Base-by-base conservation (phyloP, 2,797 vertebrate species). In the Melanotaenia pygmaea region DNA sequence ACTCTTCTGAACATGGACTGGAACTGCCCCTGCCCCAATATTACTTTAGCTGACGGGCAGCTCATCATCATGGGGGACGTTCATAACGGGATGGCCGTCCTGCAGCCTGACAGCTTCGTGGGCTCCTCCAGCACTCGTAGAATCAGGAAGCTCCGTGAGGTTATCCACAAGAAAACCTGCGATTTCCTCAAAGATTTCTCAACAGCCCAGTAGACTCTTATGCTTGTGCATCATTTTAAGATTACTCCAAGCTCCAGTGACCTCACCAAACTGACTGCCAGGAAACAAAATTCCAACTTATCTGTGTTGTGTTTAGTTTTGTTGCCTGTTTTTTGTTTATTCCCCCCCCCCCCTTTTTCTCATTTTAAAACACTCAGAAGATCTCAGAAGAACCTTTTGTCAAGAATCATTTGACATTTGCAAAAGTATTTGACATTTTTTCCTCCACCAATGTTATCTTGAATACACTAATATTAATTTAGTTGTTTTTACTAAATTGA, bases 31-130 rank as follows among this genome's bases (percentile, higher is more conserved):
- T 99, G 98, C 77, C 97, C 97, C 79, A 99, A 99, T 3, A 93
- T 99, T 89, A 99, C 97, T 0, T 88, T 86, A 0, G 93, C 93
- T 5, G 94, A 95, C 1, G 94, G 93, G 2, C 96, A 96, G 60
- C 95, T 99, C 64, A 96, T 99, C 88, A 96, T 99, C 88, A 99
- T 99, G 98, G 98, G 98, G 0, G 96, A 99, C 0, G 98, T 98
- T 73, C 96, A 97, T 38, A 96, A 97, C 0, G 98, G 98, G 59
- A 99, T 99, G 98, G 98, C 98, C 0, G 90, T 97, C 58, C 94
- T 99, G 20, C 95, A 97, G 88, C 97, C 98, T 0, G 96, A 99
- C 86, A 98, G 97, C 92, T 99, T 97, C 0, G 97, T 99, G 45
- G 95, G 96, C 0, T 78, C 91, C 3, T 96, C 96, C 11, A 98